Conservation (phyloP, 2,888 invertebrate genomes). For the Catocala sponsa region DNA sequence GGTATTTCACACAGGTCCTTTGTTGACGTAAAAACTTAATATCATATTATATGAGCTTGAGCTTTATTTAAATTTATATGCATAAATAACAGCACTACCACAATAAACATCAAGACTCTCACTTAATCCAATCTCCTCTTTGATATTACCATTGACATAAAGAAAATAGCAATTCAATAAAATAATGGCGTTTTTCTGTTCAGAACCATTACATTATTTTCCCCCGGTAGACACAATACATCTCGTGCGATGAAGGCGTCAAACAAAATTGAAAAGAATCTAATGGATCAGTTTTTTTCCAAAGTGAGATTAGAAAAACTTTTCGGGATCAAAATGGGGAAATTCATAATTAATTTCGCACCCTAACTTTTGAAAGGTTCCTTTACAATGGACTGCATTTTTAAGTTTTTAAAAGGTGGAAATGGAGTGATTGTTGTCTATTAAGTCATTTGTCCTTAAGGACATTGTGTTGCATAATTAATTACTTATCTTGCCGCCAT, state of each 20-base stretch:
- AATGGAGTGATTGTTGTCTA: constrained; percentile 26
- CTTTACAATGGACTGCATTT: constrained; percentile 41
- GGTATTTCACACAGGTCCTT: too few relatives aligned
- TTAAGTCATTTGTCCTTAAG: constrained; percentile 1
- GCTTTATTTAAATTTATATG: too few relatives aligned
- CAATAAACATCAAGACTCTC: background rate
- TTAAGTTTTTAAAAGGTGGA: constrained; percentile 22
- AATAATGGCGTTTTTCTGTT: constrained; percentile 45
- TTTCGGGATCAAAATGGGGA: constrained; percentile 52
- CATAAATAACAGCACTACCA: too few relatives aligned
- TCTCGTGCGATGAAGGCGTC: constrained; percentile 51
- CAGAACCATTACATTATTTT: constrained; percentile 49
- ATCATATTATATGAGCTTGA: too few relatives aligned
- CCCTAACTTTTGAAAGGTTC: constrained; percentile 37
- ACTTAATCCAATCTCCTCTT: constrained; percentile 14
- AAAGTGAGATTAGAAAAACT: constrained; percentile 60
- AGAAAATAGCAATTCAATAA: constrained; percentile 42
- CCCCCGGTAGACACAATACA: constrained; percentile 51
- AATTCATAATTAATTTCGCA: constrained; percentile 63
- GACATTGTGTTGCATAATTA: constrained; percentile 4
- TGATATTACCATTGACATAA: constrained; percentile 12
- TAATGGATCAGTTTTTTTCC: constrained; percentile 62
- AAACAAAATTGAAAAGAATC: constrained; percentile 60
- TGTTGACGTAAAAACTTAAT: too few relatives aligned
- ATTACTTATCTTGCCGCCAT: background rate